Evolutionary conservation across 2,113 vertebrate species (phyloP), one percentile per base, ranked within the genome.

Genomic region (Microtus ochrogaster): DNA sequence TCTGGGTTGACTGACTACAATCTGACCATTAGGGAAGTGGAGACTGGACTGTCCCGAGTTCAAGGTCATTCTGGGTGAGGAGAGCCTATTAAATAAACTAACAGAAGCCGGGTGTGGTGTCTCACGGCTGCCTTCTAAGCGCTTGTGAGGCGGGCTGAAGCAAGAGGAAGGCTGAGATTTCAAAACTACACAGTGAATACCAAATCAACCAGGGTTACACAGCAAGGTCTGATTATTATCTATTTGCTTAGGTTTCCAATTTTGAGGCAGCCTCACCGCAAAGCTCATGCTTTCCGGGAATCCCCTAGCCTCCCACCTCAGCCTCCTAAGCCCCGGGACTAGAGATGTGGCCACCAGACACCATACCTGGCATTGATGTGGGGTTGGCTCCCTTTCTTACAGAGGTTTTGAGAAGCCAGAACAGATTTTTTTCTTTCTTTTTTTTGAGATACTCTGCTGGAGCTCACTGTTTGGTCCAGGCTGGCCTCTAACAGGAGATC

Each of bases 341-440:
- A 49, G 0, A 39, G 61, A n/a, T n/a, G 30, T 47, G 5, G 2
- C 55, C 55, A 58, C 55, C 55, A 58, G n/a, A 19, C 7, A n/a
- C 22, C 21, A 47, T 36, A 36, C 22, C 55, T 26, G 41, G 41
- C 44, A 68, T 94, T 88, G 21, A 61, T 86, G 12, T 21, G 78
- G 78, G 41, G 89, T n/a, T 63, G 13, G 19, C 8, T 94, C 68
- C 91, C 17, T 78, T 91, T 85, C 58, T 66, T 83, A 87, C 89
- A 85, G 49, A 85, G 76, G 24, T 7, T 5, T 28, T 24, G 22
- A 86, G 9, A 66, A 88, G 90, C 24, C 30, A 39, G 72, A 89
- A 82, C 2, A 61, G 55, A 13, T 39, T 9, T 49, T 58, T 26
- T 36, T 52, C 41, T 41, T 44, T 44, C 7, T 44, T 44, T 44